A percentile compares a stretch with the other conserved stretches of the same genome.
Conservation (phyloP, 2,113 vertebrate species). For the Malurus melanocephalus region DNA sequence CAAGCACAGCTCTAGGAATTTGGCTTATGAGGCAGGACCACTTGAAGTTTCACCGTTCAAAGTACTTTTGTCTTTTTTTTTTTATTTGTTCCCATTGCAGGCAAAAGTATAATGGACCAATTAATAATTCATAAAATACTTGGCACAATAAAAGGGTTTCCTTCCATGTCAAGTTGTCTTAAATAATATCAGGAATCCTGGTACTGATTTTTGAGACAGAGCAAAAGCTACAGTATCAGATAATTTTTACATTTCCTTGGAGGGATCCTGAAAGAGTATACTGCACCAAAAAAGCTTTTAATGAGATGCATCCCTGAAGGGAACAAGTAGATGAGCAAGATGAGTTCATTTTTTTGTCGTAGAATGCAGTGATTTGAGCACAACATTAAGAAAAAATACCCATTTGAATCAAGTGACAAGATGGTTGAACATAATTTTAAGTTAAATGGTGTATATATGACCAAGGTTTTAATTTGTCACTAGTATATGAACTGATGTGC, state of each 20-base stretch:
- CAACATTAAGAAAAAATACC: not conserved
- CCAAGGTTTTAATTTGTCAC: slow-evolving; percentile 58
- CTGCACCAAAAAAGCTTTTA: slow-evolving; percentile 31
- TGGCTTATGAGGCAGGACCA: not conserved
- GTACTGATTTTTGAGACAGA: not conserved
- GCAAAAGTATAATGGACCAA: not conserved
- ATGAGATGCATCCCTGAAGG: not conserved
- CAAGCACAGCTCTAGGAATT: not conserved
- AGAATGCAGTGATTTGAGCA: not conserved
- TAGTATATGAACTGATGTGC: not conserved
- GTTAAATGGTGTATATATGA: not conserved
- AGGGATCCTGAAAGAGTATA: not conserved
- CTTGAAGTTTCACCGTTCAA: not conserved
- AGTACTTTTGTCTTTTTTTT: not conserved
- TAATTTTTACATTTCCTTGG: slow-evolving; percentile 16
- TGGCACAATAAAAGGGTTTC: slow-evolving; percentile 33
- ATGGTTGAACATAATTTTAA: not conserved
- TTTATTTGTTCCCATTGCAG: not conserved
- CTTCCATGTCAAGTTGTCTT: slow-evolving; percentile 8
- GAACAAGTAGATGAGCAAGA: not conserved
- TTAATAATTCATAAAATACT: slow-evolving; percentile 54
- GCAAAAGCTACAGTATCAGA: slow-evolving; percentile 1
- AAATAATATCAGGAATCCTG: slow-evolving; percentile 40
- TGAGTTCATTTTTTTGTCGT: not conserved
- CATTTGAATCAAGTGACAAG: not conserved